Evolutionary conservation across 2,888 invertebrate species (phyloP).

Genomic region (Tetranychus truncatus): DNA sequence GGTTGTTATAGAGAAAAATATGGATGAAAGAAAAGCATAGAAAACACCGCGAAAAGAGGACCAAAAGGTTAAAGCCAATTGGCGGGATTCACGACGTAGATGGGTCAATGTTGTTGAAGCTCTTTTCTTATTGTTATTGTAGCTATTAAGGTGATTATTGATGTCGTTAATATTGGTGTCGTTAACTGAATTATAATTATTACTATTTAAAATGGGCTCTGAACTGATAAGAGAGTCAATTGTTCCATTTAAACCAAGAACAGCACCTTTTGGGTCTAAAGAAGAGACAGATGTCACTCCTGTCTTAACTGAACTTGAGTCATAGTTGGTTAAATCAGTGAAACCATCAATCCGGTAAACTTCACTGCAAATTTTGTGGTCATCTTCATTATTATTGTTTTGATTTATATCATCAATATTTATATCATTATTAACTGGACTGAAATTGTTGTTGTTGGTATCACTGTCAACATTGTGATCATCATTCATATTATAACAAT

Average conservation of each 20-base stretch:
- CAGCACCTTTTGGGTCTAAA: background rate
- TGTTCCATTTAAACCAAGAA: background rate
- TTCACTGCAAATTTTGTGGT: background rate
- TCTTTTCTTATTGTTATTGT: background rate
- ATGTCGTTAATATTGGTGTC: background rate
- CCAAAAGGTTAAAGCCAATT: background rate
- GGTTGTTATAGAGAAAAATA: constrained; percentile 75
- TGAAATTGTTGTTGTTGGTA: background rate
- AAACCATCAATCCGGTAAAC: background rate
- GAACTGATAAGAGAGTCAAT: background rate
- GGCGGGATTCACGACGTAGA: background rate
- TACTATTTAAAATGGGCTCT: background rate
- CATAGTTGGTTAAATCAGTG: background rate
- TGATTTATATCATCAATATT: background rate
- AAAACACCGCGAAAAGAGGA: constrained; percentile 21
- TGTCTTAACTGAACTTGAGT: constrained; percentile 6
- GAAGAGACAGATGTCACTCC: constrained; percentile 3
- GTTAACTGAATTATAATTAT: background rate
- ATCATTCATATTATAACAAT: background rate
- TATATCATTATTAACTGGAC: background rate
- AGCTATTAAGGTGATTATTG: background rate
- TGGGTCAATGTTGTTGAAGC: background rate
- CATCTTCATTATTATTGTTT: background rate
- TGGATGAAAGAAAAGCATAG: constrained; percentile 44
- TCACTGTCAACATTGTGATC: background rate